These are phyloP conservation scores for Cyclura pinguis DNA, from an alignment of 2,797 vertebrate species.

Conservation along the genomic window DNA sequence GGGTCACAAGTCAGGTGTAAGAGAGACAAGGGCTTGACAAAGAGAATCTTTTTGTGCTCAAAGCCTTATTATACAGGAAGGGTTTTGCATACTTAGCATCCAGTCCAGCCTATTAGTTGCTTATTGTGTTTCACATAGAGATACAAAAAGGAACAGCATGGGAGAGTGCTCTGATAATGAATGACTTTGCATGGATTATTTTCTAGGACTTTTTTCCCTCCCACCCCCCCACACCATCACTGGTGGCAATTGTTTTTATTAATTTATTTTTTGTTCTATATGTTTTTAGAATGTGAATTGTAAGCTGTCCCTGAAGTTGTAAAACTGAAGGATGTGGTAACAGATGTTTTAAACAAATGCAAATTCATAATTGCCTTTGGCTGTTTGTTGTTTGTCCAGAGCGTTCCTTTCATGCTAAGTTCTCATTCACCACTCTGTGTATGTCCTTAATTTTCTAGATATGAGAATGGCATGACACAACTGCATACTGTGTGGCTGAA, in stretches of 20 bases:
- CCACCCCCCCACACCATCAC: neutral
- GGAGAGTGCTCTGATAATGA: neutral
- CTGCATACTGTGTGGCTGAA: neutral
- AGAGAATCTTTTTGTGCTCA: conserved; percentile 56
- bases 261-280: neutral
- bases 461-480: neutral
- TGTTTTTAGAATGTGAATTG: neutral
- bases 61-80: conserved; percentile 6
- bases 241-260: neutral
- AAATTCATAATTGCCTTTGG: neutral
- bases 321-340: neutral
- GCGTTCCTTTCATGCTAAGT: neutral
- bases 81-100: conserved; percentile 23
- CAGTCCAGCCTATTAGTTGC: neutral
- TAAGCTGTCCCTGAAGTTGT: neutral
- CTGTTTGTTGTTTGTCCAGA: neutral
- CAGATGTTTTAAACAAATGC: neutral
- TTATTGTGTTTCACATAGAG: conserved; percentile 2
- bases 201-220: neutral
- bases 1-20: conserved; percentile 54
- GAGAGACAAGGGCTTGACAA: conserved; percentile 2
- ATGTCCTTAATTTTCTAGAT: neutral
- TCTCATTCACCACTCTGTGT: neutral
- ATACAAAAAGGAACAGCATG: neutral
- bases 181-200: too few relatives aligned